Percentiles rank a stretch among this genome's conserved stretches.
Evolutionary conservation across 2,113 vertebrate genomes (phyloP).

Genomic region (Bubalus kerabau): DNA sequence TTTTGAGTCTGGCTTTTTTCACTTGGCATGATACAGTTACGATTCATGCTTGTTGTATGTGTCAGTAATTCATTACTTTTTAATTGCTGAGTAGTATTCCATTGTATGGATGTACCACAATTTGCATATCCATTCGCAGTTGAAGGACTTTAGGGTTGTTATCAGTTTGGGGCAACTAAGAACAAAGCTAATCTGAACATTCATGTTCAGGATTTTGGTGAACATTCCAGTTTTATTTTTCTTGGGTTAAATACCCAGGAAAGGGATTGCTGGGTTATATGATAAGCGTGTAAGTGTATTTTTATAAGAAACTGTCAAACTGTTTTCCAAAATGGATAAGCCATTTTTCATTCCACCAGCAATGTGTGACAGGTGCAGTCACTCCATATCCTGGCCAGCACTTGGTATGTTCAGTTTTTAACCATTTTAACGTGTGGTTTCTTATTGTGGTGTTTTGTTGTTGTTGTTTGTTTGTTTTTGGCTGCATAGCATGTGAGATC

Average conservation of each 20-base stretch:
- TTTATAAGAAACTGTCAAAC: background rate
- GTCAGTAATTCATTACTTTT: background rate
- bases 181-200: background rate
- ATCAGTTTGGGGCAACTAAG: background rate
- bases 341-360: background rate
- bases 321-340: background rate
- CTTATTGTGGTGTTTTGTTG: background rate
- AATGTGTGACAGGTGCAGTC: background rate
- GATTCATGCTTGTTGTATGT: background rate
- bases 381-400: background rate
- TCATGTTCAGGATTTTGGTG: background rate
- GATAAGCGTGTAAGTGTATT: background rate
- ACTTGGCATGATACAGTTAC: background rate
- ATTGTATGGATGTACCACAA: background rate
- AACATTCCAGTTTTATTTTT: background rate
- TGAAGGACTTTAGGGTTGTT: background rate
- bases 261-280: background rate
- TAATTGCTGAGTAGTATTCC: background rate
- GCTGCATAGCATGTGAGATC: background rate
- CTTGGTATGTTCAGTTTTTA: background rate
- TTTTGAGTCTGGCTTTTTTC: background rate
- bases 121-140: background rate
- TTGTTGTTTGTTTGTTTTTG: background rate
- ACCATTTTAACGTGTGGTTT: background rate
- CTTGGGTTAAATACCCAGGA: background rate